Evolutionary conservation across 2,888 invertebrate species (phyloP).

Genomic region (Slavum lentiscoides): DNA sequence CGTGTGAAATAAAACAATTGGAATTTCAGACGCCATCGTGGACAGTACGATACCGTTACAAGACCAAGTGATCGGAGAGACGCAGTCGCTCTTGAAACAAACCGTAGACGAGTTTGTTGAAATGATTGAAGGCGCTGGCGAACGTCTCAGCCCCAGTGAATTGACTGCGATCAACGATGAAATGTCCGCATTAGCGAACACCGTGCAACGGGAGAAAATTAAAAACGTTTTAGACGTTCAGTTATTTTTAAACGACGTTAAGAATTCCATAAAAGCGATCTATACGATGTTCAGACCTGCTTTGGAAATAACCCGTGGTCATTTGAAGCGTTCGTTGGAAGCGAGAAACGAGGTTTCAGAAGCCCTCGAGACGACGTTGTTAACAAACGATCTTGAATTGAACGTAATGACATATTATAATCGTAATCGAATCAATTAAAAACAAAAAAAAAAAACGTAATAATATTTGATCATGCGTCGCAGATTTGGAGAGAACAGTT

Average conservation of each 20-base stretch:
- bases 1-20: not conserved
- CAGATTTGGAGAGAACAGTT: not conserved
- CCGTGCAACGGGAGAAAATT: not conserved
- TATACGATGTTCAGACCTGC: not conserved
- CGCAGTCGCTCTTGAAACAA: not conserved
- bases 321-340: not conserved
- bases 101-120: not conserved
- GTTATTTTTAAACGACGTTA: not conserved
- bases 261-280: not conserved
- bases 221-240: not conserved
- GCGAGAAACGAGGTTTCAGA: not conserved
- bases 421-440: not conserved
- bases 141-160: not conserved
- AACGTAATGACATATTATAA: not conserved
- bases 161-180: not conserved
- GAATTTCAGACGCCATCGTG: slow-evolving; percentile 1
- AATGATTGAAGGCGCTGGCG: not conserved
- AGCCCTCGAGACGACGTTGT: not conserved
- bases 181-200: not conserved
- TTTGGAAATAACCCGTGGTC: not conserved
- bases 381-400: not conserved
- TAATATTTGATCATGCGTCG: not conserved
- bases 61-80: not conserved
- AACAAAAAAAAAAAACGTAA: not conserved
- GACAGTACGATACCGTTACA: not conserved